Base-by-base conservation (phyloP, 2,888 invertebrate species). In the Dryadula phaetusa region DNA sequence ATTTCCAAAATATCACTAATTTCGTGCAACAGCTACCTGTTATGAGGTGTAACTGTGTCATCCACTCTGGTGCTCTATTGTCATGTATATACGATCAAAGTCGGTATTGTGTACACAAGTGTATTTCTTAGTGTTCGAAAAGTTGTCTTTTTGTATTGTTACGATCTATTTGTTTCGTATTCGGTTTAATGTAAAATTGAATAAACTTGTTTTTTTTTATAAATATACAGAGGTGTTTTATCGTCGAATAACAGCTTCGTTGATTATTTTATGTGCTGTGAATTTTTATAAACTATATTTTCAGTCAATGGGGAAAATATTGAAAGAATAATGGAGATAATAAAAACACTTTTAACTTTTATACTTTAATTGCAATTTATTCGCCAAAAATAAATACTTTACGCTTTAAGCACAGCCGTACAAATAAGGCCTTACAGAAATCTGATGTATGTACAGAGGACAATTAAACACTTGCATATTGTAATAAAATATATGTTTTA, bases 61-160 rank as follows among this genome's bases (percentile, higher is more conserved):
- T 82, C 83, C 79, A 85, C 80, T 79, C 79, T 82, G 85, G 79
- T 79, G 80, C 72, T 63, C 89, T 81, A 84, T 92, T 92, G 92
- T 92, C 80, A 92, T 92, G 92, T 81, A 92, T 90, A 92, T 92
- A 85, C 83, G 87, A 92, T 92, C 88, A 91, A 89, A 90, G 81
- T 81, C 76, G 72, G 81, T 82, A 78, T 82, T 87, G 87, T 93
- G 87, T 88, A 87, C 89, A 89, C 93, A 93, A 91, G 92, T 92
- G 91, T 70, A 53, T 60, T 61, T 64, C 63, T 68, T 67, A 64
- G 53, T 58, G 61, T 58, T 61, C 56, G 53, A 47, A 62, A 53
- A 64, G 84, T 82, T 82, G 75, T 80, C 73, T 73, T 52, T 16
- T 65, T 64, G 66, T 72, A 74, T 78, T 79, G 77, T 79, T 66